A percentile compares a stretch with the other conserved stretches of the same genome.
Evolutionary conservation across 2,113 vertebrate species (phyloP).

Genomic region (Paradoxurus hermaphroditus): DNA sequence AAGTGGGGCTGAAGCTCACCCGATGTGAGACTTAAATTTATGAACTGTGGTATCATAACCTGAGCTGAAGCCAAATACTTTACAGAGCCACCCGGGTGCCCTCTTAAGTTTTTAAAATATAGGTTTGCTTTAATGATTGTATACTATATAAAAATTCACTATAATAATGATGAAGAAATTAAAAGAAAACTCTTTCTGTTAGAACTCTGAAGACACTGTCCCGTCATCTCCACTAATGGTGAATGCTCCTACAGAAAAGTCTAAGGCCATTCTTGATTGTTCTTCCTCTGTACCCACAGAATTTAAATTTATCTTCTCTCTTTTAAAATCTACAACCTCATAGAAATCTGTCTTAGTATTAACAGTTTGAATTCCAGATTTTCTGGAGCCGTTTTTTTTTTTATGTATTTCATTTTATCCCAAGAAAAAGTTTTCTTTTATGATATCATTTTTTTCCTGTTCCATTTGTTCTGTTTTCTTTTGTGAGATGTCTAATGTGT

Average conservation of each 20-base stretch:
- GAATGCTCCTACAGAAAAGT: neutral
- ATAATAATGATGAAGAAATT: neutral
- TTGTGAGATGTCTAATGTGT: neutral
- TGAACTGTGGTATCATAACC: no score
- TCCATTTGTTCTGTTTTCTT: constrained; percentile 19
- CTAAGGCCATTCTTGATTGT: neutral
- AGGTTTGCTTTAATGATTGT: constrained; percentile 18
- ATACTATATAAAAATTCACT: neutral
- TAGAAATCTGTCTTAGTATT: neutral
- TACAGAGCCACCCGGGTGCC: no score
- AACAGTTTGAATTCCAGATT: constrained; percentile 16
- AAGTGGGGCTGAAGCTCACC: no score
- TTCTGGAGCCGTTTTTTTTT: neutral
- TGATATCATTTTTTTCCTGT: neutral
- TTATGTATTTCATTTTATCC: neutral
- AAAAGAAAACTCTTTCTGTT: neutral
- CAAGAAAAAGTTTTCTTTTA: constrained; percentile 16
- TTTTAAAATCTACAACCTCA: neutral
- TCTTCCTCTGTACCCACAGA: neutral
- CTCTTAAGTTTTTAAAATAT: neutral
- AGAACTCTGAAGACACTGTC: neutral
- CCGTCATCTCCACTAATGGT: neutral
- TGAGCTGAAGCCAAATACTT: no score
- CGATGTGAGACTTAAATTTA: no score
- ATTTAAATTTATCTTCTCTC: neutral